Conservation (phyloP, 2,888 invertebrate species). For the Dicyrtomina minuta region DNA sequence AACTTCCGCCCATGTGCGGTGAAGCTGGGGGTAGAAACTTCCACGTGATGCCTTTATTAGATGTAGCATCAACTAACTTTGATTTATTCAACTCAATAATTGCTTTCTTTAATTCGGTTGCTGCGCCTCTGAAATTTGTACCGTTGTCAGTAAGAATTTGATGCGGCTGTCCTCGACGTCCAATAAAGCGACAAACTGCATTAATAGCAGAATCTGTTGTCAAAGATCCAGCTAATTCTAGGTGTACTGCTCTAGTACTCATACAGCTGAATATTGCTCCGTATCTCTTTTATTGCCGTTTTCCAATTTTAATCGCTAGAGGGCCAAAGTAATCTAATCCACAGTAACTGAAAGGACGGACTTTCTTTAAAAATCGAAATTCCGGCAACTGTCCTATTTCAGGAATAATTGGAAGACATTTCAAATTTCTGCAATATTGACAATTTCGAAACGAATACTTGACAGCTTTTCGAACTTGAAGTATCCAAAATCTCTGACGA, state of each 20-base stretch:
- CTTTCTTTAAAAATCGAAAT: constrained; percentile 38
- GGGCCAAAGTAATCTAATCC: constrained; percentile 43
- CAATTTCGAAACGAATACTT: constrained; percentile 35
- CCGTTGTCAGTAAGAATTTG: constrained; percentile 56
- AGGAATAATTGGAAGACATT: constrained; percentile 39
- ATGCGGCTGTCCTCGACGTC: constrained; percentile 54
- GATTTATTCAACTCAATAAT: constrained; percentile 57
- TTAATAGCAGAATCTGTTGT: constrained; percentile 54
- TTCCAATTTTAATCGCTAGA: constrained; percentile 12
- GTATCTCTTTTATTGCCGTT: constrained; percentile 21
- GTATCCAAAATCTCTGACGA: constrained; percentile 23
- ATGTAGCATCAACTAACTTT: not conserved
- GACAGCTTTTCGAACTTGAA: constrained; percentile 9
- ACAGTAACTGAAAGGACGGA: constrained; percentile 51
- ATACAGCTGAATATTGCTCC: constrained; percentile 56
- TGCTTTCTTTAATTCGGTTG: constrained; percentile 59
- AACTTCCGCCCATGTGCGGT: no score
- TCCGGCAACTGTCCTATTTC: constrained; percentile 54
- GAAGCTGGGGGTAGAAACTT: constrained; percentile 11
- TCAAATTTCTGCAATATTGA: constrained; percentile 14
- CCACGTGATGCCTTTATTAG: constrained; percentile 14
- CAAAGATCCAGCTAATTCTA: constrained; percentile 55
- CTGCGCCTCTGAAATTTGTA: constrained; percentile 56
- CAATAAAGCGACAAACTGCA: constrained; percentile 55
- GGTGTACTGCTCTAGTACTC: constrained; percentile 55